Evolutionary conservation across 2,797 vertebrate genomes (phyloP).

Genomic region (Setipinna tenuifilis): DNA sequence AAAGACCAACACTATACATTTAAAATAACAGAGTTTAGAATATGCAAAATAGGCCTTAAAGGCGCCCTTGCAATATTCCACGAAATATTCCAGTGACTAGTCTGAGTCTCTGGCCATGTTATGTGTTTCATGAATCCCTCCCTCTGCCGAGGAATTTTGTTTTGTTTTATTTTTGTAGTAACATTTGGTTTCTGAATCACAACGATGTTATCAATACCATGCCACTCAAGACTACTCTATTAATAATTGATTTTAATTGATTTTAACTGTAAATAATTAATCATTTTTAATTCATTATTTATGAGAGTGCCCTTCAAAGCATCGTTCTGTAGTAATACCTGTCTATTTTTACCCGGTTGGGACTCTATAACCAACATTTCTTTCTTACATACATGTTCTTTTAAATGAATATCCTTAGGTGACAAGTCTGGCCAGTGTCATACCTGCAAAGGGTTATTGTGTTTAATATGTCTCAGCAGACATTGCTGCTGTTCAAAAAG

Average conservation of each 20-base stretch:
- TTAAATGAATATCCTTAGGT: neutral
- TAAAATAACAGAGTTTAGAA: neutral
- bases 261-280: conserved; percentile 12
- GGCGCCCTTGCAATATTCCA: too few relatives aligned
- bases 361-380: neutral
- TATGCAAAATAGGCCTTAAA: neutral
- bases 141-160: too few relatives aligned
- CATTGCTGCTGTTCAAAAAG: neutral
- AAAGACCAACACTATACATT: neutral
- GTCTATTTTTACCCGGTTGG: neutral
- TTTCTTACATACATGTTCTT: neutral
- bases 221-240: neutral
- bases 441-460: neutral
- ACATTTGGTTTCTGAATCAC: neutral
- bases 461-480: neutral
- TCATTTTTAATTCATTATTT: neutral
- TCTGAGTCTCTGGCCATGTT: too few relatives aligned
- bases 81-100: too few relatives aligned
- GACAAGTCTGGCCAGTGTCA: neutral
- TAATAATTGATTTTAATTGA: neutral
- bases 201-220: neutral
- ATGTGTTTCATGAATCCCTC: too few relatives aligned
- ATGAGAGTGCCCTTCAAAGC: neutral
- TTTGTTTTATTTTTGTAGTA: too few relatives aligned
- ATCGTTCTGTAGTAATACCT: neutral